phyloP scores from a whole-genome alignment of 2,888 invertebrate genomes.

The Mesoligia furuncula region DNA sequence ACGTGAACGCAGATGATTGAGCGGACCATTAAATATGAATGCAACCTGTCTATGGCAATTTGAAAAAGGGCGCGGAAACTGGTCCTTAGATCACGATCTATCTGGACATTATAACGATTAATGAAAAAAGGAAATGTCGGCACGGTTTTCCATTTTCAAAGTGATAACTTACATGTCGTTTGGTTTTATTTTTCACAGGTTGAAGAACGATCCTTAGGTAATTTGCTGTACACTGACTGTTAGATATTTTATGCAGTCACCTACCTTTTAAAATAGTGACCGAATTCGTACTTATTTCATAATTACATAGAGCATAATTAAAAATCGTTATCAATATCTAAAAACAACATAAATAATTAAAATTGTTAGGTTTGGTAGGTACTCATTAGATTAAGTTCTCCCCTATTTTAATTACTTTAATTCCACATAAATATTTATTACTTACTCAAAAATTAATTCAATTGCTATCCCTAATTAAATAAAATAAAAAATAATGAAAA shows the following conservation, averaged over 20 bases:
- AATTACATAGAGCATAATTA: neutral
- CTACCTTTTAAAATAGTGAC: neutral
- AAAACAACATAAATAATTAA: neutral
- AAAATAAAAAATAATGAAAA: neutral
- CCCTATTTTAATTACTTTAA: neutral
- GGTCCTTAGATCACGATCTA: neutral
- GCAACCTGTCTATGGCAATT: constrained; percentile 20
- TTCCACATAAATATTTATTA: neutral
- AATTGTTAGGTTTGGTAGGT: neutral
- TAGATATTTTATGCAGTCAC: neutral
- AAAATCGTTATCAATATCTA: neutral
- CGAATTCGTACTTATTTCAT: neutral
- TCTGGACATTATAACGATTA: constrained; percentile 7
- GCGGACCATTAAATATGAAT: constrained; percentile 25
- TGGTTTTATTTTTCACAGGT: neutral
- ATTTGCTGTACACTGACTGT: too few species aligned
- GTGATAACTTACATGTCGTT: neutral
- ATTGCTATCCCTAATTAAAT: neutral
- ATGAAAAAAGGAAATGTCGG: constrained; percentile 17
- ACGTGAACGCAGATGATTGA: constrained; percentile 52
- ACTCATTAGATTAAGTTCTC: neutral
- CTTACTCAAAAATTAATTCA: neutral
- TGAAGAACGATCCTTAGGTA: too few species aligned
- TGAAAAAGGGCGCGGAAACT: constrained; percentile 38
- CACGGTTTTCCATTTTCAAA: constrained; percentile 14